These are phyloP conservation scores for Eupristina koningsbergeri DNA, from an alignment of 1,140 invertebrate species.

Conservation along the genomic window DNA sequence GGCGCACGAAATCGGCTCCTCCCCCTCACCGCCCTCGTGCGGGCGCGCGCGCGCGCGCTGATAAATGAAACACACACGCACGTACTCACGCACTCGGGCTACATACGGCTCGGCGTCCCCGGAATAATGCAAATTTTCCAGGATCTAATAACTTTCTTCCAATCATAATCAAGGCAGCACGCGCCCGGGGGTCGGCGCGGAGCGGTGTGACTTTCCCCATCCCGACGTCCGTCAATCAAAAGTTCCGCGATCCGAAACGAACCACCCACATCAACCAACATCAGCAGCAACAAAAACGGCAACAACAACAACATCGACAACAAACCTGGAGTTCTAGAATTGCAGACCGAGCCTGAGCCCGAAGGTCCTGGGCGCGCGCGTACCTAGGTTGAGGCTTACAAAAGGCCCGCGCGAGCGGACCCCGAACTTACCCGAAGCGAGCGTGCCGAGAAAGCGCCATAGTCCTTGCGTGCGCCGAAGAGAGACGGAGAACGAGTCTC, in stretches of 20 bases:
- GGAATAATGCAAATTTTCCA: too few relatives aligned
- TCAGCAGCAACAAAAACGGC: too few relatives aligned
- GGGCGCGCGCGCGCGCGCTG: neutral
- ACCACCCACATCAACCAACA: too few relatives aligned
- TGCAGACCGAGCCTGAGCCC: neutral
- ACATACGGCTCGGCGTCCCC: neutral
- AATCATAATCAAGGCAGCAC: too few relatives aligned
- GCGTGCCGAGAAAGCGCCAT: neutral
- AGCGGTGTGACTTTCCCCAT: too few relatives aligned
- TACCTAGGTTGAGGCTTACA: neutral
- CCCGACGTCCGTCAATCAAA: neutral
- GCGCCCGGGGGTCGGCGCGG: too few relatives aligned
- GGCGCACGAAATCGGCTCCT: neutral
- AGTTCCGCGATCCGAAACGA: neutral
- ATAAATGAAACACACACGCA: too few relatives aligned
- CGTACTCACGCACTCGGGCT: neutral
- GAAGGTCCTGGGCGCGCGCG: neutral
- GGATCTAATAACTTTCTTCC: too few relatives aligned
- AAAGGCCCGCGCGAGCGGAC: constrained; percentile 2
- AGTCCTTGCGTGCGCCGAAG: neutral
- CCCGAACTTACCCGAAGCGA: neutral
- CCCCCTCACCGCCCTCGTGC: too few relatives aligned
- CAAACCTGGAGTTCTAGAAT: neutral
- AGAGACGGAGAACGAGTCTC: neutral
- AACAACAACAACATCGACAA: too few relatives aligned